Evolutionary conservation across 2,888 invertebrate species (phyloP).

Genomic region (Cheilosia soror): DNA sequence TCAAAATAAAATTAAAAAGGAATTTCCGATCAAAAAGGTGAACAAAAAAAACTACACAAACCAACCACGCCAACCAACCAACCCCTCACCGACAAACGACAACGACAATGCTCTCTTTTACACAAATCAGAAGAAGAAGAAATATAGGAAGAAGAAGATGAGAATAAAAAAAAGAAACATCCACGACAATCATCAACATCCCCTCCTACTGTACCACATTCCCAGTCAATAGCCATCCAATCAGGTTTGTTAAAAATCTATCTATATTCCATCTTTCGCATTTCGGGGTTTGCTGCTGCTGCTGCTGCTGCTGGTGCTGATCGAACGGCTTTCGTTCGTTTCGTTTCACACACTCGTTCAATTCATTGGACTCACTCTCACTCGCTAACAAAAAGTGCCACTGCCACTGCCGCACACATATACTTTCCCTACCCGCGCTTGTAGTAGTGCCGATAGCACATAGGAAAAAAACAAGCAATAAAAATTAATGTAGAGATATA

Average conservation of each 20-base stretch:
- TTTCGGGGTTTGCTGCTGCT: constrained; percentile 70
- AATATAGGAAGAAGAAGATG: constrained; percentile 52
- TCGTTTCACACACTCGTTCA: constrained; percentile 75
- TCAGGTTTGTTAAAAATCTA: constrained; percentile 84
- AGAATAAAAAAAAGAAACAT: constrained; percentile 42
- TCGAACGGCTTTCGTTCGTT: constrained; percentile 73
- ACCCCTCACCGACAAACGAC: constrained; percentile 1
- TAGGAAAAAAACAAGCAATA: constrained; percentile 74
- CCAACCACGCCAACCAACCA: constrained; percentile 10
- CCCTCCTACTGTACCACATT: constrained; percentile 77
- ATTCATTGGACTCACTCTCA: constrained; percentile 74
- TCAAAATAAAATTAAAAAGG: constrained; percentile 2
- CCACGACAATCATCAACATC: constrained; percentile 71
- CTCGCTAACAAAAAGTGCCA: constrained; percentile 56
- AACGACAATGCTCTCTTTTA: constrained; percentile 69
- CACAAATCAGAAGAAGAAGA: constrained; percentile 67
- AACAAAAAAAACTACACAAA: constrained; percentile 27
- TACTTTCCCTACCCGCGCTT: constrained; percentile 57
- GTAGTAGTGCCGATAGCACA: constrained; percentile 62
- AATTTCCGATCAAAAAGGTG: constrained; percentile 9
- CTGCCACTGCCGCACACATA: constrained; percentile 40
- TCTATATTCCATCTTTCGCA: constrained; percentile 78
- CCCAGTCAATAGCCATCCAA: constrained; percentile 83
- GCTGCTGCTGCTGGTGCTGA: constrained; percentile 54
- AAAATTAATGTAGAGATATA: constrained; percentile 67